Base-by-base conservation (phyloP, 2,888 invertebrate species). In the Heliconius ismenius region DNA sequence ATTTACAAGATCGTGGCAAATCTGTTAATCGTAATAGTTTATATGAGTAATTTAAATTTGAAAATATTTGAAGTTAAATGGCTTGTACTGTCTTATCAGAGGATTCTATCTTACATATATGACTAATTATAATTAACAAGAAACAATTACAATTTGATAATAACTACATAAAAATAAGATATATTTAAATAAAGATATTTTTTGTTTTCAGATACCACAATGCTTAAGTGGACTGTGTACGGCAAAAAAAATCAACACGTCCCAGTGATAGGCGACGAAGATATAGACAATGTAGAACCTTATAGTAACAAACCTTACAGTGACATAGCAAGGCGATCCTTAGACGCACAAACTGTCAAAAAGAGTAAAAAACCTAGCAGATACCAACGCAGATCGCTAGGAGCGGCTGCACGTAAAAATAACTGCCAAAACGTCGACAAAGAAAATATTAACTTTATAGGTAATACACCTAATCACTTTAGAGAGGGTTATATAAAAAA, bases 211-310 rank as follows among this genome's bases (percentile, higher is more conserved):
- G 93, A 83, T 84, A 76, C 21, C 81, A 94, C 87, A 84, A 96
- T 96, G 96, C 90, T 96, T 84, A 96, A 96, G 94, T 96, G 96
- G 96, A 94, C 95, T 74, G 95, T 95, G 18, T 93, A 93, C 81
- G 91, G 89, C 79, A 92, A 93, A 83, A 94, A 93, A 80, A 93
- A 90, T 77, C 92, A 92, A 86, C 91, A 91, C 13, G 83, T 83
- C 68, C 87, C 86, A 79, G 81, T 84, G 4, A 81, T 82, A 10
- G 86, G 84, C 63, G 88, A 88, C 58, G 80, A 81, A 26, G 87
- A 88, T 70, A 82, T 83, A 39, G 87, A 88, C 62, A 83, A 85
- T 13, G 82, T 82, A 69, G 86, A 88, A 9, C 82, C 84, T 11
- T 88, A 85, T 54, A 79, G 82, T 3, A 85, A 88, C 76, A 86